phyloP scores from a whole-genome alignment of 1,140 invertebrate species.

The Brachionus koreanus region DNA sequence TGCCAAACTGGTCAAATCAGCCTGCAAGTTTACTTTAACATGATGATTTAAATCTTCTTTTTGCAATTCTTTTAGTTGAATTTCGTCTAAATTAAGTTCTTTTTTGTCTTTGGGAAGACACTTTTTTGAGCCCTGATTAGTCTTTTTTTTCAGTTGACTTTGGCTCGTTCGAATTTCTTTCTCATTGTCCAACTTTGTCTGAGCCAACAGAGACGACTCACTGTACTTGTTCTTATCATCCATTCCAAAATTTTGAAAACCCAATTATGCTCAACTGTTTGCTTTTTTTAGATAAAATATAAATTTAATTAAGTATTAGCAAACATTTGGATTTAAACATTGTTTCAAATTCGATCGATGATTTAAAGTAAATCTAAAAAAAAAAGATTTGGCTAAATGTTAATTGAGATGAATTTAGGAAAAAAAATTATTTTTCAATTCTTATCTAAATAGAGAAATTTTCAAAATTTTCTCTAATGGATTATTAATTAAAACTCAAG shows the following conservation, averaged over 20 bases:
- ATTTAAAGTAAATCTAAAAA: constrained; percentile 21
- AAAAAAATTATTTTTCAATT: too few relatives aligned
- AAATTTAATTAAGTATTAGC: neutral
- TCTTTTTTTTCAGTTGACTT: constrained; percentile 16
- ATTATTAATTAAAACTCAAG: neutral
- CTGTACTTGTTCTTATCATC: constrained; percentile 3
- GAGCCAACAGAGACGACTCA: neutral
- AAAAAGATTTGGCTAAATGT: constrained; percentile 3
- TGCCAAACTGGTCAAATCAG: neutral
- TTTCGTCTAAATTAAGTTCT: neutral
- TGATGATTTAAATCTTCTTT: neutral
- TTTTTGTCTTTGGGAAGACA: constrained; percentile 2
- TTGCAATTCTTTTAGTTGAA: neutral
- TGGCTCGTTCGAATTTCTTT: neutral
- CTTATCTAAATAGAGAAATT: neutral
- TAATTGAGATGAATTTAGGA: neutral
- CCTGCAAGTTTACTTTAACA: constrained; percentile 1
- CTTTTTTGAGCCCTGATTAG: neutral
- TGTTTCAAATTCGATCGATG: neutral
- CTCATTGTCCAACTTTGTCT: neutral
- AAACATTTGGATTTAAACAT: constrained; percentile 8
- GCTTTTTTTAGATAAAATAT: neutral
- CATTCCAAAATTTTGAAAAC: neutral
- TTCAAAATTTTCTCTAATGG: neutral
- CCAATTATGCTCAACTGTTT: neutral